Base-by-base conservation (phyloP, 1,140 invertebrate genomes). In the Drosophila neocordata region DNA sequence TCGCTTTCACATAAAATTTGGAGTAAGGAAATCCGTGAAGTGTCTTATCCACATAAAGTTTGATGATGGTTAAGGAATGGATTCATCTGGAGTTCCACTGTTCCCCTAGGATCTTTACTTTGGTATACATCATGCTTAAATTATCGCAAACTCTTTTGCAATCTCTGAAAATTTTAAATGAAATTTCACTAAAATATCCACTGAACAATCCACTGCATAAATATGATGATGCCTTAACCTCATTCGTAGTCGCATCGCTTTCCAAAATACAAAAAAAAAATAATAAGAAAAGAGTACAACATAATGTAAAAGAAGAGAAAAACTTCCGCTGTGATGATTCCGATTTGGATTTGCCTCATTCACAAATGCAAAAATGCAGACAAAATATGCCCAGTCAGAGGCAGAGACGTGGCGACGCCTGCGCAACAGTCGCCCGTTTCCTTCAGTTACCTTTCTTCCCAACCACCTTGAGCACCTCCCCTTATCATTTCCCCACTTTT, bases 281-380 rank as follows among this genome's bases (percentile, higher is more conserved):
- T 0, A 41, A 41, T 2, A 44, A 15, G 15, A 9, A 18, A 8
- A 44, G 15, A 24, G 4, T 31, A 31, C 27, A 31, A 31, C 4
- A 31, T 31, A 31, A 31, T 48, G 20, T 48, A 8, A 44, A 18
- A 48, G 18, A 48, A 8, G n/a, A 48, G 2, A 56, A 56, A 56
- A 56, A 56, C 53, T 56, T 56, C 53, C 53, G 53, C 53, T 56
- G 27, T 56, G 24, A 56, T 56, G 53, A 56, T 56, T 56, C 53
- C 53, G 53, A 56, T 56, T 56, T 56, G 53, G 53, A 56, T 56
- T 56, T 56, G 41, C 53, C 53, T 34, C 53, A 56, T 56, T 56
- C 53, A 56, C 53, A 56, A 56, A 56, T 56, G 53, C 53, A 56
- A 56, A 48, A 56, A 56, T 34, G 53, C 53, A 56, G 53, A 56